Evolutionary conservation across 2,888 invertebrate species (phyloP).

Genomic region (Caenorhabditis wallacei): DNA sequence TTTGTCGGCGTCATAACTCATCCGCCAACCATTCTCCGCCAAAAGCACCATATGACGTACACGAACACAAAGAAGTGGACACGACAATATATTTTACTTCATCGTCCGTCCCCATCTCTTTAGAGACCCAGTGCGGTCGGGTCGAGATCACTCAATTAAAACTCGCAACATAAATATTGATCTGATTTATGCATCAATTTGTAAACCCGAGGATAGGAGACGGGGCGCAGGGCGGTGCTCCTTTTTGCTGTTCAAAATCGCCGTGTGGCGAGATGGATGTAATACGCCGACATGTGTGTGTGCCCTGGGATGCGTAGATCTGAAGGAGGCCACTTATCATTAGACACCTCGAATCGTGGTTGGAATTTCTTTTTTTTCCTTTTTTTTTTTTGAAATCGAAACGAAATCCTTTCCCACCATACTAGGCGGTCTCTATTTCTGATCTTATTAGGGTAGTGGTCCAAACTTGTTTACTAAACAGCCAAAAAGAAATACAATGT

Average conservation of each 20-base stretch:
- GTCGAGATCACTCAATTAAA: conserved; percentile 62
- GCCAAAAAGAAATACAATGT: conserved; percentile 31
- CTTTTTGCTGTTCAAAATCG: conserved; percentile 55
- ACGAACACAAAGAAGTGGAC: conserved; percentile 33
- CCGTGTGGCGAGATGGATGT: conserved; percentile 41
- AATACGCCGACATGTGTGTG: conserved; percentile 56
- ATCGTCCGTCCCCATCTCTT: conserved; percentile 1
- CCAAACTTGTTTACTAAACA: conserved; percentile 52
- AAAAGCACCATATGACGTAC: conserved; percentile 60
- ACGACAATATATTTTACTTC: conserved; percentile 18
- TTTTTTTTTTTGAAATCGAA: conserved; percentile 4
- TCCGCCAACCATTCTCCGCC: conserved; percentile 43
- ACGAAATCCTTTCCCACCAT: conserved; percentile 1
- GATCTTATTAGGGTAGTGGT: conserved; percentile 13
- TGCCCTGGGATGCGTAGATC: conserved; percentile 44
- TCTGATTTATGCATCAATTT: conserved; percentile 62
- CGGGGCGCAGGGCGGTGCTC: conserved; percentile 53
- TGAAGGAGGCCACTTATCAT: conserved; percentile 51
- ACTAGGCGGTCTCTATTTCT: background rate
- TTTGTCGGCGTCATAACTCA: conserved; percentile 62
- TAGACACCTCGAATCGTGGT: conserved; percentile 53
- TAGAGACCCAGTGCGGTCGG: conserved; percentile 7
- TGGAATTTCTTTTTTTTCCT: conserved; percentile 14
- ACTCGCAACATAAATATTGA: conserved; percentile 62
- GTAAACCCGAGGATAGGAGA: conserved; percentile 12